Conservation (phyloP, 2,113 vertebrate genomes). For the Cheilinus undulatus region DNA sequence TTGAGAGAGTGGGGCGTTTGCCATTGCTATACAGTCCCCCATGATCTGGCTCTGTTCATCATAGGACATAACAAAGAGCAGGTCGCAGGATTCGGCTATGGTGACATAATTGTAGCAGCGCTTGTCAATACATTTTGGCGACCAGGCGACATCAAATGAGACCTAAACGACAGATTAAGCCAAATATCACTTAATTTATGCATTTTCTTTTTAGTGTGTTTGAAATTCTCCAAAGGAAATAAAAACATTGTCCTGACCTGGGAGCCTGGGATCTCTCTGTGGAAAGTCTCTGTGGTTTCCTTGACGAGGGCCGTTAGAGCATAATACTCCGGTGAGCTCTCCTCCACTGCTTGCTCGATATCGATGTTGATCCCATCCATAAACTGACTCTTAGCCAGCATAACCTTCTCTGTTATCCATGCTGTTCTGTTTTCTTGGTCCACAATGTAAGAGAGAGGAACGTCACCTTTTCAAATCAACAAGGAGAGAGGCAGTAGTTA, state of each 20-base stretch:
- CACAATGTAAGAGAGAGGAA: slow-evolving; percentile 84
- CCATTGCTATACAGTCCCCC: slow-evolving; percentile 91
- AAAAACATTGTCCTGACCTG: slow-evolving; percentile 83
- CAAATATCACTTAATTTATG: not conserved
- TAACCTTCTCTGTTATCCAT: slow-evolving; percentile 89
- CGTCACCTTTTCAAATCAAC: slow-evolving; percentile 84
- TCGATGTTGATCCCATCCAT: slow-evolving; percentile 99
- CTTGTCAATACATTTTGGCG: slow-evolving; percentile 88
- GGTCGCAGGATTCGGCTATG: slow-evolving; percentile 92
- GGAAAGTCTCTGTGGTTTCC: slow-evolving; percentile 91
- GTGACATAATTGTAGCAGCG: slow-evolving; percentile 93
- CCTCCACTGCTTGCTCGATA: slow-evolving; percentile 89
- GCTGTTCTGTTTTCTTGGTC: slow-evolving; percentile 86
- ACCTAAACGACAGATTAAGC: slow-evolving; percentile 83
- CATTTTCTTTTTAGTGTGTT: not conserved
- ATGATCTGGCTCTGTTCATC: slow-evolving; percentile 94
- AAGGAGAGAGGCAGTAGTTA: not conserved
- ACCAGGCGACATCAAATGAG: slow-evolving; percentile 97
- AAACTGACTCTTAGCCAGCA: slow-evolving; percentile 89
- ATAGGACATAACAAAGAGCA: slow-evolving; percentile 98
- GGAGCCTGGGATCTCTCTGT: slow-evolving; percentile 92
- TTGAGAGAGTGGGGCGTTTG: slow-evolving; percentile 90
- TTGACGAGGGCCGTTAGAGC: slow-evolving; percentile 91
- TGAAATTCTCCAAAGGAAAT: too few species aligned
- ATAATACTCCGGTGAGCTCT: slow-evolving; percentile 86